Percentiles rank a stretch among this genome's conserved stretches.
These are phyloP conservation scores for Drosophila kikkawai DNA, from an alignment of 1,140 invertebrate genomes.

Conservation along the genomic window DNA sequence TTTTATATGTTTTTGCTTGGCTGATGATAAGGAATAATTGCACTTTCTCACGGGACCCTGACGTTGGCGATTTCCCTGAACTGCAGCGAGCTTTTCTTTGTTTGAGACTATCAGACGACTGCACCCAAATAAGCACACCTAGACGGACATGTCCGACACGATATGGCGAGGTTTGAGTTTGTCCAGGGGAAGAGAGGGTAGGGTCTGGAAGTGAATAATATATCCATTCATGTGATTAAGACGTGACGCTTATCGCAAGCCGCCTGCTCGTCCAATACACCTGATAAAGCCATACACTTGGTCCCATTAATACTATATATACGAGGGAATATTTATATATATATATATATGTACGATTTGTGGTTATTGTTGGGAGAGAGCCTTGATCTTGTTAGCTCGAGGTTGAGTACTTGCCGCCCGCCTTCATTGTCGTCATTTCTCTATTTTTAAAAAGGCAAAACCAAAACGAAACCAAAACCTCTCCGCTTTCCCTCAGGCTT, in stretches of 20 bases:
- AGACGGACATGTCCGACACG: slow-evolving; percentile 49
- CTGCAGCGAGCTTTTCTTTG: slow-evolving; percentile 4
- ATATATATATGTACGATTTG: slow-evolving; percentile 19
- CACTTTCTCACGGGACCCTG: slow-evolving; percentile 41
- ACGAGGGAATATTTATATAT: neutral
- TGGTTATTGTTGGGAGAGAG: slow-evolving; percentile 32
- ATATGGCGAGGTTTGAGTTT: slow-evolving; percentile 16
- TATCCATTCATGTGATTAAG: slow-evolving; percentile 66
- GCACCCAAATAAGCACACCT: slow-evolving; percentile 42
- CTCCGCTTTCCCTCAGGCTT: neutral
- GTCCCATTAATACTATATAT: slow-evolving; percentile 5
- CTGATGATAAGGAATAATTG: slow-evolving; percentile 37
- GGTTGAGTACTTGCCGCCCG: slow-evolving; percentile 1
- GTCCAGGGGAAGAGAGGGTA: neutral
- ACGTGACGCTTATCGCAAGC: slow-evolving; percentile 58
- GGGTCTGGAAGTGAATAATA: slow-evolving; percentile 17
- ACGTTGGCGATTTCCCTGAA: slow-evolving; percentile 16
- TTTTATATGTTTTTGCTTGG: neutral
- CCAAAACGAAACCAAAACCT: neutral
- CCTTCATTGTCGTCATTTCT: slow-evolving; percentile 45
- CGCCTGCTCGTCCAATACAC: slow-evolving; percentile 40
- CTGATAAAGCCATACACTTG: slow-evolving; percentile 53
- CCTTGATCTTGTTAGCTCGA: slow-evolving; percentile 41
- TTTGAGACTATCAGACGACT: slow-evolving; percentile 19
- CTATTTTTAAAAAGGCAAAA: slow-evolving; percentile 28